These are phyloP conservation scores for Clytia hemisphaerica DNA, from an alignment of 30 jellyfish, hydroid and myxozoan genomes.

Conservation along the genomic window DNA sequence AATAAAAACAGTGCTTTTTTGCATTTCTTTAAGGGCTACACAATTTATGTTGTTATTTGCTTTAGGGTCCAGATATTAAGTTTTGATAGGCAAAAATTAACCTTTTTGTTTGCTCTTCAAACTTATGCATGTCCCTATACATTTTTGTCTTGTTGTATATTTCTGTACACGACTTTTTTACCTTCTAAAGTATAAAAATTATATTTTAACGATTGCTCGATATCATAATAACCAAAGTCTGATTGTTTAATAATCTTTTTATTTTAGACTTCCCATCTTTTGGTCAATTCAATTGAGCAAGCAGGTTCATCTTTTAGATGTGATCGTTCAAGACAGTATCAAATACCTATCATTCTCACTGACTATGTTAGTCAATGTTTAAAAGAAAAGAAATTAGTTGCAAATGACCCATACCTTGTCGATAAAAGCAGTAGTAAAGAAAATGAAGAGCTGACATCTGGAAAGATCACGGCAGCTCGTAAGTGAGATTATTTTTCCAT, in stretches of 20 bases:
- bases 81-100: not conserved
- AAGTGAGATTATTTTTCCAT: conserved; percentile 3
- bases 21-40: no score
- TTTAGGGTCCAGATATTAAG: no score
- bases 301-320: conserved; percentile 58
- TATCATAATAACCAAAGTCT: not conserved
- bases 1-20: not conserved
- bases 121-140: no score
- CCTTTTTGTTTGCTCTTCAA: not conserved
- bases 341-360: conserved; percentile 65
- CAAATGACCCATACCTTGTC: conserved; percentile 32
- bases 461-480: conserved; percentile 42
- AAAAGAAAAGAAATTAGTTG: conserved; percentile 16
- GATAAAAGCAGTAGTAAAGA: conserved; percentile 30
- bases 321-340: conserved; percentile 55
- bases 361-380: conserved; percentile 42
- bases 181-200: no score
- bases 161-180: no score
- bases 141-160: no score
- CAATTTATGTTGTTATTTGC: no score
- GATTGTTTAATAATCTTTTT: not conserved
- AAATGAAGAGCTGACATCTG: conserved; percentile 33
- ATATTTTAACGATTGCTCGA: not conserved
- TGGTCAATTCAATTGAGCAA: conserved; percentile 22
- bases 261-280: conserved; percentile 59